Percentiles rank a stretch among this genome's conserved stretches.
These are phyloP conservation scores for Hozukius guyotensis DNA, from an alignment of 2,797 vertebrate genomes.

Conservation along the genomic window DNA sequence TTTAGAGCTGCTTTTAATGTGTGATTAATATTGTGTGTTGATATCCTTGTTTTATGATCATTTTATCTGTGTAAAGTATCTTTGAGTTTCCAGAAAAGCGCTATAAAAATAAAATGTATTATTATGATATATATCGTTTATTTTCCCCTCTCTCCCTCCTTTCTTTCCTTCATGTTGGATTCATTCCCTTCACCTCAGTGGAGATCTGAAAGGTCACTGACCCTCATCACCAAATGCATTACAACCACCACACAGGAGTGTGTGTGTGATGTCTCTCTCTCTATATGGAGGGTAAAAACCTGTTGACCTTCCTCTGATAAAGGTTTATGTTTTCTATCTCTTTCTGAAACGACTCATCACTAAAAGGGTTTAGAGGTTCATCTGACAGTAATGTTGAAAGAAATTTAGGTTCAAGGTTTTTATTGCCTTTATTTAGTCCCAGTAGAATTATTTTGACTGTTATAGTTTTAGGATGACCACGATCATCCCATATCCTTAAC, in stretches of 20 bases:
- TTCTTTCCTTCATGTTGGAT: not conserved
- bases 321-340: not conserved
- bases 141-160: not conserved
- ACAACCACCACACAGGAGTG: not conserved
- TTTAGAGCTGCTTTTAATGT: too few species aligned
- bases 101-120: too few species aligned
- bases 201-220: constrained; percentile 36
- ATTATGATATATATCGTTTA: not conserved
- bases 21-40: too few species aligned
- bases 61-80: not conserved
- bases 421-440: not conserved
- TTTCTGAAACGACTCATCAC: not conserved
- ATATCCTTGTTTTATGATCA: too few species aligned
- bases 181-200: constrained; percentile 16
- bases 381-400: not conserved
- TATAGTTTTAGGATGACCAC: too few species aligned
- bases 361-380: not conserved
- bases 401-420: not conserved
- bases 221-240: constrained; percentile 44
- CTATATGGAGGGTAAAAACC: not conserved
- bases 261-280: not conserved
- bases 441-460: not conserved
- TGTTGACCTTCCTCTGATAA: constrained; percentile 9
- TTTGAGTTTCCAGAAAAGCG: not conserved
- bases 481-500: too few species aligned